Conservation (phyloP, 1,140 invertebrate species). For the Akabosia matsudoensis region DNA sequence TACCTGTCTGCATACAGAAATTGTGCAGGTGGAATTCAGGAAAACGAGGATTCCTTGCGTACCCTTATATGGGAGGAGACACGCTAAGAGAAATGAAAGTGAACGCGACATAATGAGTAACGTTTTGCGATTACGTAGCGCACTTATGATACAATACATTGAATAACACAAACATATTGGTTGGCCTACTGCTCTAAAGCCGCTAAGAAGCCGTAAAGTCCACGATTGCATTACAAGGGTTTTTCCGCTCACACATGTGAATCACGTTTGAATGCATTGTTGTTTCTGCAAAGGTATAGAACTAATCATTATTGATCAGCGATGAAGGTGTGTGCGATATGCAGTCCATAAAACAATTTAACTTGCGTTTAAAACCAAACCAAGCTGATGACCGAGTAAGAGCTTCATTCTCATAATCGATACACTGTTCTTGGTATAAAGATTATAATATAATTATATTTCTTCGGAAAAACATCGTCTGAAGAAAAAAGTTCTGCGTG, state of each 20-base stretch:
- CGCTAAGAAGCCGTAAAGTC: not conserved
- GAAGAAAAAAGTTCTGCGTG: too few relatives aligned
- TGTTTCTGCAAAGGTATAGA: not conserved
- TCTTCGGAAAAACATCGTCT: too few relatives aligned
- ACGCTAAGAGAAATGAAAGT: slow-evolving; percentile 14
- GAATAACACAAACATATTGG: not conserved
- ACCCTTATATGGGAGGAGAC: slow-evolving; percentile 8
- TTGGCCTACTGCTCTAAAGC: not conserved
- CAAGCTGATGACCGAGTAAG: too few relatives aligned
- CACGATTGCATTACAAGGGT: slow-evolving; percentile 6
- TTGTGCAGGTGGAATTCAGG: not conserved
- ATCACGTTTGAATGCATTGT: not conserved
- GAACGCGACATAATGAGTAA: slow-evolving; percentile 11
- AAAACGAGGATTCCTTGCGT: not conserved
- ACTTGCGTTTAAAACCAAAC: too few relatives aligned
- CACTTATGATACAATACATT: not conserved
- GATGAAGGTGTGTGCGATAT: too few relatives aligned
- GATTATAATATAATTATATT: too few relatives aligned
- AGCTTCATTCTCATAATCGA: too few relatives aligned
- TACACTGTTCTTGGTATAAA: too few relatives aligned
- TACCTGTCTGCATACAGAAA: not conserved
- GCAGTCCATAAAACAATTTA: too few relatives aligned
- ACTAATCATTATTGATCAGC: not conserved
- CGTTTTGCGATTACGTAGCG: not conserved
- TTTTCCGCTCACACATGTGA: not conserved